A percentile compares a stretch with the other conserved stretches of the same genome.
These are phyloP conservation scores for Steinernema carpocapsae DNA, from an alignment of 2,888 invertebrate species.

Conservation along the genomic window DNA sequence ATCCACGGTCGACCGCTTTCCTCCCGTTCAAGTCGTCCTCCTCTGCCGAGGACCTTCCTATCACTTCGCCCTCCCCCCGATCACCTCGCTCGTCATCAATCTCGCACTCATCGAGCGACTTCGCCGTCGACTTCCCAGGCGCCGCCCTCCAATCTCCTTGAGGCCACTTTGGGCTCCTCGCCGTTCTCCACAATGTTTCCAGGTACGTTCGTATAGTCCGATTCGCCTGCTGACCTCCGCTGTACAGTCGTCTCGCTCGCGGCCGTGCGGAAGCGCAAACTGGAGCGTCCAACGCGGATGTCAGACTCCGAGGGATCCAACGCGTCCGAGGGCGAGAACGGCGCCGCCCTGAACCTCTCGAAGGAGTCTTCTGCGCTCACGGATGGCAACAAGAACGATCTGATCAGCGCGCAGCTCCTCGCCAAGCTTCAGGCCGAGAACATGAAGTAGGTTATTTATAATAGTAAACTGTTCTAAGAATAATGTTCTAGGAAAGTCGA, in stretches of 20 bases:
- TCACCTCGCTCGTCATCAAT: slow-evolving; percentile 29
- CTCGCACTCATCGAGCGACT: slow-evolving; percentile 4
- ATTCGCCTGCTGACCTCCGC: background rate
- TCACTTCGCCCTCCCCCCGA: background rate
- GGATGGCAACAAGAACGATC: background rate
- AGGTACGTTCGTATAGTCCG: slow-evolving; percentile 26
- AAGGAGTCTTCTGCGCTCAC: background rate
- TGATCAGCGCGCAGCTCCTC: slow-evolving; percentile 10
- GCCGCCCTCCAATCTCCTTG: slow-evolving; percentile 31
- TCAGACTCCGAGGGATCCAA: slow-evolving; percentile 1
- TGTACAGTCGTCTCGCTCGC: background rate
- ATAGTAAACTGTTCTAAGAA: background rate
- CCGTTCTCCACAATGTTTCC: slow-evolving; percentile 27
- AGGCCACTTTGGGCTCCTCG: slow-evolving; percentile 23
- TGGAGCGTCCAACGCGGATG: slow-evolving; percentile 13
- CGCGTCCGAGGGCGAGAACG: background rate
- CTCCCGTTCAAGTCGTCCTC: slow-evolving; percentile 15
- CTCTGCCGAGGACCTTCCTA: background rate
- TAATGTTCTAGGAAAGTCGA: slow-evolving; percentile 8
- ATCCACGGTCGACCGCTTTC: slow-evolving; percentile 41
- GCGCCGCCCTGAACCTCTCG: slow-evolving; percentile 10
- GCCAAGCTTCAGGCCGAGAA: slow-evolving; percentile 25
- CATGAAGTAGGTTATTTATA: background rate
- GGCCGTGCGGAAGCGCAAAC: slow-evolving; percentile 7
- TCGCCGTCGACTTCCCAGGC: slow-evolving; percentile 29